Evolutionary conservation across 2,113 vertebrate genomes (phyloP), one percentile per base, ranked within the genome.

Genomic region (Gasterosteus aculeatus): DNA sequence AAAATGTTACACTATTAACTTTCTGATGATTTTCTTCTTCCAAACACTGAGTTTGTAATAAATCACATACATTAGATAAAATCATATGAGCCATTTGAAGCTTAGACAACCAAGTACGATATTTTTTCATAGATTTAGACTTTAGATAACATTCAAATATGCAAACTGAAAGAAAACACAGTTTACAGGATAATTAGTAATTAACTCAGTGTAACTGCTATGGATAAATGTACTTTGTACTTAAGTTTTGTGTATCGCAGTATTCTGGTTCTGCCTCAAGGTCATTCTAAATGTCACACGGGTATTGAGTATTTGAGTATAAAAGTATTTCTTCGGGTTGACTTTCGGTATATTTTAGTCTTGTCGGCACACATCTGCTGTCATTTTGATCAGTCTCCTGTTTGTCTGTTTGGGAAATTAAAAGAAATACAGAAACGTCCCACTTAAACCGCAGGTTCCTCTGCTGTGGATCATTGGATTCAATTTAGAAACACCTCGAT

Each of bases 221-320:
- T 3, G 19, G 26, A 26, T 8, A 5, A 51, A 9, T 11, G 19
- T 35, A 12, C 35, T 38, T 38, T 38, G 35, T 38, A 1, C 5
- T 4, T 38, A 4, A 38, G 35, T 38, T 1, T 38, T 38, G 35
- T 33, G 33, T 38, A 7, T 38, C 35, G 35, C 11, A 18, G 49
- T 42, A 11, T 16, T 60, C 54, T 65, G 31, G 22, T 39, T 62
- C 54, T 65, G 2, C 33, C 33, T 38, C 72, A 82, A 82, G 42
- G 78, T 81, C 77, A 71, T 8, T 57, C 73, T 73, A 29, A 78
- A 81, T 29, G 33, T 12, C 42, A 18, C 22, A 77, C 38, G 61
- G 66, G 26, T 41, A 19, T 9, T 66, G 33, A 5, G 60, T 76
- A 62, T 84, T 72, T 75, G 44, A 53, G 22, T 26, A 26, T 26